phyloP scores from a whole-genome alignment of 2,888 invertebrate genomes.

The Coelinius sp. region DNA sequence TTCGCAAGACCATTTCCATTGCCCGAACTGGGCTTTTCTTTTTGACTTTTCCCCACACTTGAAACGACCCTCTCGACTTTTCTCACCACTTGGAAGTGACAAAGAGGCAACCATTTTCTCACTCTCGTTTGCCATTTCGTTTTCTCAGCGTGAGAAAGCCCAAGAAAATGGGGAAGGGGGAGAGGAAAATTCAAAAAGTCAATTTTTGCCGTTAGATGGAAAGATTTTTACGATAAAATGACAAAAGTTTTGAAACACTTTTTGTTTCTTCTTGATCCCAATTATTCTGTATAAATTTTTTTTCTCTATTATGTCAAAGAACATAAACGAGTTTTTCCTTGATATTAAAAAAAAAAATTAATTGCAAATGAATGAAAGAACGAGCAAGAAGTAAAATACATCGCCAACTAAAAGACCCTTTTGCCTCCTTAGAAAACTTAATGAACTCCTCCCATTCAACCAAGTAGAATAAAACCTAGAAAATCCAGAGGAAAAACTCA shows the following conservation, averaged over 20 bases:
- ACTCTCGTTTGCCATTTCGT: constrained; percentile 16
- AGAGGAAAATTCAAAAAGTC: constrained; percentile 3
- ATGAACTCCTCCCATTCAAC: not conserved
- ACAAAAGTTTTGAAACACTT: not conserved
- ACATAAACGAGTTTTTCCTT: too few species aligned
- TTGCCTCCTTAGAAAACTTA: not conserved
- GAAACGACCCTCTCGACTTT: constrained; percentile 10
- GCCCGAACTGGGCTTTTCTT: constrained; percentile 12
- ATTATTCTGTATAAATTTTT: not conserved
- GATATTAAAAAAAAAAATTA: not conserved
- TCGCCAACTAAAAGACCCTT: not conserved
- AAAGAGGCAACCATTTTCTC: constrained; percentile 17
- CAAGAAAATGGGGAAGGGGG: not conserved
- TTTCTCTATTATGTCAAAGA: not conserved
- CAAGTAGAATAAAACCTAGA: not conserved
- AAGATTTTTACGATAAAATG: constrained; percentile 17
- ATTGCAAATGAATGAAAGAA: too few species aligned
- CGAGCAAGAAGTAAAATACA: too few species aligned
- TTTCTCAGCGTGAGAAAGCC: not conserved
- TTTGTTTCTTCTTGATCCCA: not conserved
- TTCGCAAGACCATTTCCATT: constrained; percentile 1
- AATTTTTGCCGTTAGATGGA: not conserved
- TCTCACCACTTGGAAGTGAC: constrained; percentile 10
- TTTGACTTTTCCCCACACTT: constrained; percentile 10
- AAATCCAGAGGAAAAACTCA: not conserved